Evolutionary conservation across 1,140 invertebrate genomes (phyloP).

Genomic region (Bradynema listronoti): DNA sequence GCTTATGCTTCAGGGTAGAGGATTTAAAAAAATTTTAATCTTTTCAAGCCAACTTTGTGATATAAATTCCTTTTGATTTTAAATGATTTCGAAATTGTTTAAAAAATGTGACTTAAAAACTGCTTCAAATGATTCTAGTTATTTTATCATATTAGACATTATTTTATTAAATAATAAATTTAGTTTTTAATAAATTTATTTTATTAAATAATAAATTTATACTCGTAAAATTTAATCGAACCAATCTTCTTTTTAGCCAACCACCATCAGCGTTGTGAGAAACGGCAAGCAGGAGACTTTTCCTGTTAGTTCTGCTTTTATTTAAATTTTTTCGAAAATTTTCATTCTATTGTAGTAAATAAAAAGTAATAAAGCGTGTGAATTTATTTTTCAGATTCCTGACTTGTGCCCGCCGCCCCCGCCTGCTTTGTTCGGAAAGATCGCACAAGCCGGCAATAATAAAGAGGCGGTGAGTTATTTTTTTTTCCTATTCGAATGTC

Average conservation of each 20-base stretch:
- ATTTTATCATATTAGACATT: too few species aligned
- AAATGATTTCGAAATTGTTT: too few species aligned
- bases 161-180: too few species aligned
- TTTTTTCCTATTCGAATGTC: too few species aligned
- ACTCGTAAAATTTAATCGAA: background rate
- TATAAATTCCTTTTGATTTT: background rate
- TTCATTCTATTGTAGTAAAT: background rate
- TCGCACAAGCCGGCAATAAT: constrained; percentile 20
- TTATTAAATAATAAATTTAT: background rate
- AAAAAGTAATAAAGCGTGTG: background rate
- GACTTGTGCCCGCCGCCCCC: constrained; percentile 39
- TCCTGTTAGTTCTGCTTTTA: background rate
- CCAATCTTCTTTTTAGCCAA: background rate
- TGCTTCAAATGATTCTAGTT: too few species aligned
- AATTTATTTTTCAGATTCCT: constrained; percentile 23
- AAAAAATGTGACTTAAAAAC: too few species aligned
- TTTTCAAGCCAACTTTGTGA: background rate
- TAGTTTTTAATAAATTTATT: too few species aligned
- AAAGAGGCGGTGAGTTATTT: constrained; percentile 42
- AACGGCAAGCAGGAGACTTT: background rate
- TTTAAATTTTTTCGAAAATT: background rate
- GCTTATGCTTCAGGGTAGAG: background rate
- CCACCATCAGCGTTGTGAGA: background rate
- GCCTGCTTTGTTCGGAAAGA: constrained; percentile 29
- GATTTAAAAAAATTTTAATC: background rate